Percentiles rank a stretch among this genome's conserved stretches.
Conservation (phyloP, 1,140 invertebrate species). For the Homalodisca vitripennis region DNA sequence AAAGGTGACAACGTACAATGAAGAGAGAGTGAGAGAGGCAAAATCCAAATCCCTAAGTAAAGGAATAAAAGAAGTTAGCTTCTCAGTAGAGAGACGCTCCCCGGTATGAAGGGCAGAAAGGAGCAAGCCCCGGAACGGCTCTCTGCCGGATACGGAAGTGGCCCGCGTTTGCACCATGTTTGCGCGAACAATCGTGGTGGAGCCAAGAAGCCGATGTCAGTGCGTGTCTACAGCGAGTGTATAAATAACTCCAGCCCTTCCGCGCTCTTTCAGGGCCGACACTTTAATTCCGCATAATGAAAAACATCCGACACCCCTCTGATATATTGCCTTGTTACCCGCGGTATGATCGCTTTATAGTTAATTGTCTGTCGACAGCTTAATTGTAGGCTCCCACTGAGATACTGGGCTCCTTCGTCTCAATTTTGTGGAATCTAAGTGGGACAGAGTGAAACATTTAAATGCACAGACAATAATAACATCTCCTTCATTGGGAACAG, state of each 20-base stretch:
- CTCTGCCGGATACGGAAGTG: too few relatives aligned
- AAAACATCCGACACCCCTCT: constrained; percentile 23
- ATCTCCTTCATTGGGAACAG: too few relatives aligned
- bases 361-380: background rate
- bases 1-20: too few relatives aligned
- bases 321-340: background rate
- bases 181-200: too few relatives aligned
- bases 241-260: background rate
- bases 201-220: background rate
- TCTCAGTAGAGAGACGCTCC: too few relatives aligned
- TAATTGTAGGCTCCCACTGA: background rate
- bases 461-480: too few relatives aligned
- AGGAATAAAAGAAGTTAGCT: too few relatives aligned
- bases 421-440: background rate
- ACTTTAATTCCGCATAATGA: constrained; percentile 23
- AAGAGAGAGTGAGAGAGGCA: too few relatives aligned
- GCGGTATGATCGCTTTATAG: background rate
- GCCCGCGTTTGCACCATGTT: too few relatives aligned
- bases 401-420: background rate
- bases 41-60: too few relatives aligned
- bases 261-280: background rate
- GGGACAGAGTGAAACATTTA: background rate
- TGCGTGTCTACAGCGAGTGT: constrained; percentile 4
- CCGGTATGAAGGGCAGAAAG: too few relatives aligned
- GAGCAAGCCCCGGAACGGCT: too few relatives aligned